phyloP scores from a whole-genome alignment of 2,888 invertebrate genomes.

The Seira sanloemensis region DNA sequence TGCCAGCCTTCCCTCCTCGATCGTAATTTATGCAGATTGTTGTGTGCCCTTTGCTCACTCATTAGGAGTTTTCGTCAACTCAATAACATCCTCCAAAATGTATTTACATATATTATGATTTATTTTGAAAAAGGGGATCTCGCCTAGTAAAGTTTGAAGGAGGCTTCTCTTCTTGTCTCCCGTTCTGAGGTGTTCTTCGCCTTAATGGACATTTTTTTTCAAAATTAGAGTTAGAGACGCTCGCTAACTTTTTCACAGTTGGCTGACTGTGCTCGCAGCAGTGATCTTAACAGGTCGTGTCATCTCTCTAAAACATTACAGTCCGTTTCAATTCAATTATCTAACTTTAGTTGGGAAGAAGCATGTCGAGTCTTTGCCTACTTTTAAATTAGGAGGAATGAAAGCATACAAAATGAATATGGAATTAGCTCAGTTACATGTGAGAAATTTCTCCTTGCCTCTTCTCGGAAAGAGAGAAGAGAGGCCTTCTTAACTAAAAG shows the following conservation, averaged over 20 bases:
- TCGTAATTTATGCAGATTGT: not conserved
- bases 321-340: not conserved
- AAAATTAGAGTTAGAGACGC: not conserved
- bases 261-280: not conserved
- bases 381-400: not conserved
- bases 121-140: too few relatives aligned
- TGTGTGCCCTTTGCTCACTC: constrained; percentile 45
- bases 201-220: not conserved
- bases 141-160: too few relatives aligned
- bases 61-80: not conserved
- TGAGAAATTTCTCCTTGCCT: not conserved
- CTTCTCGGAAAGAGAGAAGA: not conserved
- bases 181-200: too few relatives aligned
- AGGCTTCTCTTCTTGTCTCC: not conserved
- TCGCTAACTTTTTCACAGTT: not conserved
- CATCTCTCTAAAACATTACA: not conserved
- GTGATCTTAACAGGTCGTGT: not conserved
- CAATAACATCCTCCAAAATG: too few relatives aligned
- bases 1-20: constrained; percentile 20
- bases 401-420: not conserved
- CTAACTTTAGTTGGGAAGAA: not conserved
- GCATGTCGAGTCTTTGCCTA: too few relatives aligned
- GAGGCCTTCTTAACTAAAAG: too few relatives aligned
- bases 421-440: not conserved
- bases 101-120: too few relatives aligned